phyloP scores from a whole-genome alignment of 2,113 vertebrate species.

The Myiozetetes cayanensis region DNA sequence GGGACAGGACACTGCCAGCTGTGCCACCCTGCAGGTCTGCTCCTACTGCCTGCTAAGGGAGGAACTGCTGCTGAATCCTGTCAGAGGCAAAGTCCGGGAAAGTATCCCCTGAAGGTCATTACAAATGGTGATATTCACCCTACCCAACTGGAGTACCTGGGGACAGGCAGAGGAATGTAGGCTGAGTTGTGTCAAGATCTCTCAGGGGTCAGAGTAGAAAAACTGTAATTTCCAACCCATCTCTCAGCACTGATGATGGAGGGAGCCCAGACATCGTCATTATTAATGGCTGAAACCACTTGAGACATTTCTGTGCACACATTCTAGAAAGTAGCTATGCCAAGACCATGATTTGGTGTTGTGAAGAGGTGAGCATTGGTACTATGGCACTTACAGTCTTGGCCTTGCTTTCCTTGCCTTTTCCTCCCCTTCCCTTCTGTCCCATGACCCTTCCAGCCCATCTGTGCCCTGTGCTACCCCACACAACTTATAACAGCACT shows the following conservation, averaged over 20 bases:
- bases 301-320: neutral
- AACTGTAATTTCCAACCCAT: neutral
- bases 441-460: neutral
- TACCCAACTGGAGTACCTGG: neutral
- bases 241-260: neutral
- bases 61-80: neutral
- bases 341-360: neutral
- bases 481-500: fast-evolving
- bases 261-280: neutral
- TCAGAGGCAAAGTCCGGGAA: neutral
- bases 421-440: neutral
- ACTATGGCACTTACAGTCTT: neutral
- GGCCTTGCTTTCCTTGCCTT: neutral
- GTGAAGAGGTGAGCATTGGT: neutral
- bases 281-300: neutral
- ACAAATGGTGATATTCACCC: neutral
- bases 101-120: neutral
- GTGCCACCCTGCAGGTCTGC: neutral
- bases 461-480: fast-evolving
- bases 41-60: neutral
- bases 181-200: neutral
- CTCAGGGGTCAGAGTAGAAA: neutral
- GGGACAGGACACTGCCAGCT: neutral
- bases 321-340: neutral
- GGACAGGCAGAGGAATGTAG: neutral